Conservation (phyloP, 2,113 vertebrate species). For the Microcebus tavaratra region DNA sequence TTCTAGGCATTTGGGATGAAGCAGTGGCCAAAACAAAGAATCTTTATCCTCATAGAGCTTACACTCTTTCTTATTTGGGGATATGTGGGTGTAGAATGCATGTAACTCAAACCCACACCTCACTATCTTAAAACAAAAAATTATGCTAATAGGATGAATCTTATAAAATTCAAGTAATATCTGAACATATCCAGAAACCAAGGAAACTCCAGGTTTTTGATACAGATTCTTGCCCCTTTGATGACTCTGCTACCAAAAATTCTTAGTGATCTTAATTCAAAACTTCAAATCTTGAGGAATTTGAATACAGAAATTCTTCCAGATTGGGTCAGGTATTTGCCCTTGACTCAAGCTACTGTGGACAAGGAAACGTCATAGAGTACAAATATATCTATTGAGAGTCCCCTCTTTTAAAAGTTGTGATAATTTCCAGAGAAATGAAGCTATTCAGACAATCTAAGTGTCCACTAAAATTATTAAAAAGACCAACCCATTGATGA, state of each 20-base stretch:
- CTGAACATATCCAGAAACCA: neutral
- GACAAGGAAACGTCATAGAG: neutral
- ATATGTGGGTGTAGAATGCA: neutral
- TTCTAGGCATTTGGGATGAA: neutral
- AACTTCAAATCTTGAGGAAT: neutral
- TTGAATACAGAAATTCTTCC: neutral
- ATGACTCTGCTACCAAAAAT: neutral
- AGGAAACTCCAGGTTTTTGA: neutral
- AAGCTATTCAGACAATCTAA: neutral
- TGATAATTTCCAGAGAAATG: neutral
- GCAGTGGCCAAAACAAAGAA: neutral
- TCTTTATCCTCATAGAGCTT: neutral
- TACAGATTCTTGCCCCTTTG: neutral
- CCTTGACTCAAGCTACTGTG: neutral
- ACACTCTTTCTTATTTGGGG: neutral
- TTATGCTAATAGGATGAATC: neutral
- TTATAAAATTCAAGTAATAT: neutral
- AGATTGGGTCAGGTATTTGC: neutral
- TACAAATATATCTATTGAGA: neutral
- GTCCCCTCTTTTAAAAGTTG: neutral
- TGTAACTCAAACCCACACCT: neutral
- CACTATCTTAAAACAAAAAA: neutral
- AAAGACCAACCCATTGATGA: neutral
- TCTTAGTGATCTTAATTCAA: neutral
- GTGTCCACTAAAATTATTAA: neutral